Evolutionary conservation across 35 echinoderm and acorn worm species (phyloP), one percentile per base, ranked within the genome.

Genomic region (Patiria miniata): DNA sequence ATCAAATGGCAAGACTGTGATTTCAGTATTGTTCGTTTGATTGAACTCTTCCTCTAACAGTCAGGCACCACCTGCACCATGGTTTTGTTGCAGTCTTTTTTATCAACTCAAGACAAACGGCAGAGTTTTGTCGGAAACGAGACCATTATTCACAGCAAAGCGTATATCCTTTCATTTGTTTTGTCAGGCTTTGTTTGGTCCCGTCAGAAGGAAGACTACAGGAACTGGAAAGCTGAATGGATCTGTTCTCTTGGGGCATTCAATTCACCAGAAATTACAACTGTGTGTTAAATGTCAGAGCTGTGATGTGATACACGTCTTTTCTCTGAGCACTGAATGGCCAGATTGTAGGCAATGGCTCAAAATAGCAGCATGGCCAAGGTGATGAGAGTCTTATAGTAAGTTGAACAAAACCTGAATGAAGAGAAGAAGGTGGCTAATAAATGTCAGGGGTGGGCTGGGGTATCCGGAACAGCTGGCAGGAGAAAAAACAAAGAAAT

Each of bases 81-180:
- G 34, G 23, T 32, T 73, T 30, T 32, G 23, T 14, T 34, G 34
- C 65, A 73, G 34, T 32, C 65, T 34, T 73, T n/a, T 73, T 73
- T 73, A 73, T 73, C 65, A 28, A 28, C 65, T 14, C 65, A 73
- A 73, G 65, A 73, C 65, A 73, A 73, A 73, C 65, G 65, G 65
- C 29, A 12, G 34, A 73, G 10, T 73, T 60, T 60, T 73, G 65
- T 73, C 65, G 65, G 65, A 73, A 73, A 73, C 34, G 65, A 73
- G 34, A 73, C 34, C 65, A 26, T 32, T 73, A 32, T 34, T 73
- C 34, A 0, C 14, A 0, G 34, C 10, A 34, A 26, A 73, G 21
- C 29, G 14, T 36, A 73, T 73, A 34, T 73, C 65, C 29, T 34
- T 16, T 34, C n/a, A 32, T 73, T 73, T 34, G 65, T 73, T 73